A percentile compares a stretch with the other conserved stretches of the same genome.
These are phyloP conservation scores for Myotis planiceps DNA, from an alignment of 2,797 vertebrate genomes.

Conservation along the genomic window DNA sequence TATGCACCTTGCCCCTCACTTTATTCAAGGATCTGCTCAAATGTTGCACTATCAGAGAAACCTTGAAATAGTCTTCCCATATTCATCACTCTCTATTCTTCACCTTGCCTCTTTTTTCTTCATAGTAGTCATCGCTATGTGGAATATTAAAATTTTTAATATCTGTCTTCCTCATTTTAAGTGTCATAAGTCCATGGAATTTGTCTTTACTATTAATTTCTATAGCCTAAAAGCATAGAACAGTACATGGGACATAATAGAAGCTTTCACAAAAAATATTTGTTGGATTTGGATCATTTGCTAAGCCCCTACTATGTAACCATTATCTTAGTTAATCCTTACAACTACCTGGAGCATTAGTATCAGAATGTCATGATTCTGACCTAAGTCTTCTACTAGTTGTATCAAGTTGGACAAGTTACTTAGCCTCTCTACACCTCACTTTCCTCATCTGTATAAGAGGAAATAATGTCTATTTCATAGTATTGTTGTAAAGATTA, in stretches of 20 bases:
- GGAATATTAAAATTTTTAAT: not conserved
- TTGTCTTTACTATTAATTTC: not conserved
- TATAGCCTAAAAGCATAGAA: not conserved
- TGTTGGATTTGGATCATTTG: not conserved
- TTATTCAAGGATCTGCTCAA: not conserved
- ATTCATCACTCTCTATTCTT: not conserved
- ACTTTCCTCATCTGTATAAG: not conserved
- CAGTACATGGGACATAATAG: not conserved
- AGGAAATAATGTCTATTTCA: conserved; percentile 31
- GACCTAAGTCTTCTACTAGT: not conserved
- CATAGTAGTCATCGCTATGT: not conserved
- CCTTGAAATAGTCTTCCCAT: not conserved
- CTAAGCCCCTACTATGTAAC: not conserved
- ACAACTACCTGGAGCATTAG: not conserved
- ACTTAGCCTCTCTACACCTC: not conserved
- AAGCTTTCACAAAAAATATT: not conserved
- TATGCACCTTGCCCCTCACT: not conserved
- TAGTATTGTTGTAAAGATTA: not conserved
- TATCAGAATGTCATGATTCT: not conserved
- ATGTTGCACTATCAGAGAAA: not conserved
- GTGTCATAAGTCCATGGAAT: not conserved
- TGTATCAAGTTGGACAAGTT: not conserved
- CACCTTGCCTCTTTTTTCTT: not conserved
- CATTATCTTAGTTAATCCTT: not conserved
- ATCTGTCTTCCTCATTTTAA: not conserved